These are phyloP conservation scores for Zonitis immaculata DNA, from an alignment of 2,888 invertebrate genomes.

Conservation along the genomic window DNA sequence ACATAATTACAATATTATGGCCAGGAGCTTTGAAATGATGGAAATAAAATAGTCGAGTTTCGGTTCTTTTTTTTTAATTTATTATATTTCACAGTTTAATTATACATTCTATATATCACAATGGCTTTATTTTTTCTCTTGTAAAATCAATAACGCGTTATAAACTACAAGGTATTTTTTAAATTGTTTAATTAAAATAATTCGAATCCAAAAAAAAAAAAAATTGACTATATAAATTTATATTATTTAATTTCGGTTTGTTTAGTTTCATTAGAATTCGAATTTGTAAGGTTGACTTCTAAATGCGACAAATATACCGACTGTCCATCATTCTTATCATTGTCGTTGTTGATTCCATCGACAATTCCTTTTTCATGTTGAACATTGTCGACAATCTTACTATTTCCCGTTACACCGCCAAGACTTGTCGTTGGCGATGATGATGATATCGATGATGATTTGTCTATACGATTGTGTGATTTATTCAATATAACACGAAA, in stretches of 20 bases:
- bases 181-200: background rate
- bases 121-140: background rate
- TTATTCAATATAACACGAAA: constrained; percentile 12
- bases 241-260: too few species aligned
- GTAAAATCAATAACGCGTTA: background rate
- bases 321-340: background rate
- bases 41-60: too few species aligned
- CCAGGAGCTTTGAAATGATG: too few species aligned
- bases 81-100: background rate
- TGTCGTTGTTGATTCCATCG: background rate
- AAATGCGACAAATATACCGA: constrained; percentile 5
- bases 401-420: too few species aligned
- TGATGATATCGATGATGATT: background rate
- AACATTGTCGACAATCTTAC: background rate
- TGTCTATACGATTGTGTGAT: background rate
- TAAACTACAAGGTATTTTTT: background rate
- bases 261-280: background rate
- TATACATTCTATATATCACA: background rate
- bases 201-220: background rate
- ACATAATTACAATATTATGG: too few species aligned
- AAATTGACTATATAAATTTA: too few species aligned
- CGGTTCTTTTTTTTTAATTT: background rate
- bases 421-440: background rate
- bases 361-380: constrained; percentile 3
- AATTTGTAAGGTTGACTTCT: background rate